phyloP scores from a whole-genome alignment of 2,113 vertebrate genomes.

The Talpa occidentalis region DNA sequence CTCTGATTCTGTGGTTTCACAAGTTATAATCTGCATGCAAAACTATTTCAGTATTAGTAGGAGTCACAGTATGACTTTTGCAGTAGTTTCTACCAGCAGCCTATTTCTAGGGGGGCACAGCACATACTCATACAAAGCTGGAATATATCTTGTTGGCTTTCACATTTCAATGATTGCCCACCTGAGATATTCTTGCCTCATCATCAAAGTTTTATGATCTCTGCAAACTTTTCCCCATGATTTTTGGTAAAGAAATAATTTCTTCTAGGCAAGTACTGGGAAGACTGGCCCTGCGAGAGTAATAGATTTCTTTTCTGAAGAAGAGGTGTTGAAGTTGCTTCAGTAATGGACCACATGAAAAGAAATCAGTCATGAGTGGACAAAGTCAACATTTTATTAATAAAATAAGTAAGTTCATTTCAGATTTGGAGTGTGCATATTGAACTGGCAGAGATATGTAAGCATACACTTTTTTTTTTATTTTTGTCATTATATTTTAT shows the following conservation, averaged over 20 bases:
- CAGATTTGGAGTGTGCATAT: not conserved
- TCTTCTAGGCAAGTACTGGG: not conserved
- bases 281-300: not conserved
- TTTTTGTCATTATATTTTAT: not conserved
- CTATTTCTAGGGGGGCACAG: not conserved
- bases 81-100: not conserved
- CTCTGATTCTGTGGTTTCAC: not conserved
- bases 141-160: not conserved
- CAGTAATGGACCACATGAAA: not conserved
- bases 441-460: not conserved
- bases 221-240: not conserved
- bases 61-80: not conserved
- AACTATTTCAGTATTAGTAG: not conserved
- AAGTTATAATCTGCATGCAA: not conserved
- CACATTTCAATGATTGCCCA: not conserved
- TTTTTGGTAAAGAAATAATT: conserved; percentile 11
- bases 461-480: not conserved
- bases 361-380: not conserved
- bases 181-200: not conserved
- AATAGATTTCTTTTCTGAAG: not conserved
- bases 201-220: not conserved
- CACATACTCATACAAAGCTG: not conserved
- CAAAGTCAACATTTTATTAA: not conserved
- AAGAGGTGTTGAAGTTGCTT: not conserved
- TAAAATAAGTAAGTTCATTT: not conserved